Percentiles rank a stretch among this genome's conserved stretches.
phyloP scores from a whole-genome alignment of 1,140 invertebrate genomes.

The Macrobrachium rosenbergii region DNA sequence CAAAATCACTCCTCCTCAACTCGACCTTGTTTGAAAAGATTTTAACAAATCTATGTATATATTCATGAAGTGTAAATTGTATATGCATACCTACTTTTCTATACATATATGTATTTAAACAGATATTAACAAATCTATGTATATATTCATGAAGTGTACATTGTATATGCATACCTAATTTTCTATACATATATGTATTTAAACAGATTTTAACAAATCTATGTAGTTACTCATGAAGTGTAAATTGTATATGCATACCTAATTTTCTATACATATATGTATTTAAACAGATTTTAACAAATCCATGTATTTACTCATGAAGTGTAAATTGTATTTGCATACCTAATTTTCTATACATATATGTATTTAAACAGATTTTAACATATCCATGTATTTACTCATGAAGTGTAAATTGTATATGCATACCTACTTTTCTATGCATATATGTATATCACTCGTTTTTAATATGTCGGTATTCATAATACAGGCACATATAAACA shows the following conservation, averaged over 20 bases:
- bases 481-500: background rate
- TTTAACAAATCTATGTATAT: background rate
- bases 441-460: background rate
- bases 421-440: background rate
- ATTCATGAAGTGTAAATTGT: background rate
- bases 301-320: background rate
- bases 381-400: background rate
- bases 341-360: background rate
- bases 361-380: background rate
- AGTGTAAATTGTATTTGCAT: background rate
- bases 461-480: no score
- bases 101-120: constrained; percentile 5
- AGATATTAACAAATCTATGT: constrained; percentile 2
- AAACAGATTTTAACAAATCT: background rate
- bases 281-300: background rate
- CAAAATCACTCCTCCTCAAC: no score
- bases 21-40: no score
- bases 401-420: background rate
- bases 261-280: background rate
- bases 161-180: background rate
- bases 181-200: background rate
- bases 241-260: background rate
- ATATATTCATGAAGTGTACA: background rate
- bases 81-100: background rate
- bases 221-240: background rate